A percentile compares a stretch with the other conserved stretches of the same genome.
Evolutionary conservation across 2,797 vertebrate species (phyloP).

Genomic region (Merluccius polli): DNA sequence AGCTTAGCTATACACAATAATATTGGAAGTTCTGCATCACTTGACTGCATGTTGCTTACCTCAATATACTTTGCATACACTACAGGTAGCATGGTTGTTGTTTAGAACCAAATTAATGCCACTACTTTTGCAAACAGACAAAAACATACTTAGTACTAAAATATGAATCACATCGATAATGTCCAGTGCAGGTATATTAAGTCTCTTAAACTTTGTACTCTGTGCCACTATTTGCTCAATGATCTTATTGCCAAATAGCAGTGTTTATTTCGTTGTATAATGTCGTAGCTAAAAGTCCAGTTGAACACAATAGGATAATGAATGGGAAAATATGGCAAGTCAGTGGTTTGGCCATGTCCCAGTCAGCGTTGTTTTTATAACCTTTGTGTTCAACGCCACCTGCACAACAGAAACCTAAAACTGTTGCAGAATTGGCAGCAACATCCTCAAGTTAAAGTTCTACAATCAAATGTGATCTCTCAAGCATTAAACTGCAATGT

Average conservation of each 20-base stretch:
- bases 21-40: not conserved
- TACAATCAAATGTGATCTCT: conserved; percentile 59
- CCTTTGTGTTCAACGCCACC: conserved; percentile 34
- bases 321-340: not conserved
- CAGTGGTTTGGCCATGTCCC: not conserved
- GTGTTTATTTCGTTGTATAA: not conserved
- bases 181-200: too few relatives aligned
- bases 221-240: too few relatives aligned
- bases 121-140: too few relatives aligned
- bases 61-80: too few relatives aligned
- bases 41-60: not conserved
- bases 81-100: too few relatives aligned
- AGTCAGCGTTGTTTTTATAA: conserved; percentile 28
- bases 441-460: conserved; percentile 52
- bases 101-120: too few relatives aligned
- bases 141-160: too few relatives aligned
- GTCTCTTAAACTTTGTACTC: too few relatives aligned
- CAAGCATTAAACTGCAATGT: conserved; percentile 67
- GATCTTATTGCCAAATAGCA: too few relatives aligned
- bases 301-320: not conserved
- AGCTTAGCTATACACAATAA: not conserved
- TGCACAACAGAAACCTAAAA: conserved; percentile 52
- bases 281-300: not conserved
- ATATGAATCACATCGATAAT: too few relatives aligned
- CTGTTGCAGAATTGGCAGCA: conserved; percentile 43